Conservation (phyloP, 2,888 invertebrate genomes). For the Bellardia pandia region DNA sequence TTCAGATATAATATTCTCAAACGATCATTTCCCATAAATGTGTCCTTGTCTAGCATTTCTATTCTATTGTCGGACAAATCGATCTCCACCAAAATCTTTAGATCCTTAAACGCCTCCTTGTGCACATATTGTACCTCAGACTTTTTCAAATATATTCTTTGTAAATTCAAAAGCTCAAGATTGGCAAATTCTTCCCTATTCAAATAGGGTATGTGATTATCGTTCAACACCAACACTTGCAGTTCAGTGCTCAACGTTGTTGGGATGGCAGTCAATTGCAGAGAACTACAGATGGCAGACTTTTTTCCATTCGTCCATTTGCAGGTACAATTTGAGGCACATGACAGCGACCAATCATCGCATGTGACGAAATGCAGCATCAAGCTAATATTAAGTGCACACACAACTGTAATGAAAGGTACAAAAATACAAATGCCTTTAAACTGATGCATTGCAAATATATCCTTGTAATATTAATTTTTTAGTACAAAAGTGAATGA, state of each 20-base stretch:
- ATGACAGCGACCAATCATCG: constrained; percentile 93
- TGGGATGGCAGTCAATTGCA: constrained; percentile 92
- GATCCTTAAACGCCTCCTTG: constrained; percentile 93
- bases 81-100: constrained; percentile 93
- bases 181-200: constrained; percentile 91
- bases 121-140: constrained; percentile 91
- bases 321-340: constrained; percentile 93
- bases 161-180: constrained; percentile 92
- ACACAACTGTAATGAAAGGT: constrained; percentile 73
- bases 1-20: constrained; percentile 91
- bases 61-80: constrained; percentile 94
- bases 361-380: constrained; percentile 84
- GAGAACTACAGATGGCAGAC: constrained; percentile 93
- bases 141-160: constrained; percentile 91
- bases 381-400: constrained; percentile 74
- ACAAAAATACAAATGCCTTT: not conserved
- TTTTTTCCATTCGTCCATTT: constrained; percentile 97
- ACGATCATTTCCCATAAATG: constrained; percentile 93
- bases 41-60: constrained; percentile 89
- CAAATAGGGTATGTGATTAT: constrained; percentile 90
- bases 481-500: too few relatives aligned
- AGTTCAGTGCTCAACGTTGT: constrained; percentile 87
- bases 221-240: constrained; percentile 93
- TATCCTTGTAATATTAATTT: too few relatives aligned
- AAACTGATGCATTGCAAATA: too few relatives aligned